Evolutionary conservation across 2,888 invertebrate species (phyloP).

Genomic region (Calameuta idolon): DNA sequence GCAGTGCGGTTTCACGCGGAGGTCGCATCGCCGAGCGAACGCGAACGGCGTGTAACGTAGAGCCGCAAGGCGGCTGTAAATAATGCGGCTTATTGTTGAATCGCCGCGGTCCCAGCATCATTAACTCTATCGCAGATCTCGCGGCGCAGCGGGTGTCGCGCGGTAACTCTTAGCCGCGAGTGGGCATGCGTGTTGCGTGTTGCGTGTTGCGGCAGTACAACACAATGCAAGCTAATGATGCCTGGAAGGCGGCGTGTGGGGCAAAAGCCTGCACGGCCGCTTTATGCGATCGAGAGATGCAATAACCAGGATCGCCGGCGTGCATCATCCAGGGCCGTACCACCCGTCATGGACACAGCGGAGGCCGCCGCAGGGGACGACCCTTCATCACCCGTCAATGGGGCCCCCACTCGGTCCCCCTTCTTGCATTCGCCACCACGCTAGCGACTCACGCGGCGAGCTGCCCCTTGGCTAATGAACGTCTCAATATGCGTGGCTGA

Average conservation of each 20-base stretch:
- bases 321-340: constrained; percentile 41
- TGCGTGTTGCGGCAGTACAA: constrained; percentile 28
- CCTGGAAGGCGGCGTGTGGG: constrained; percentile 45
- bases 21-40: constrained; percentile 15
- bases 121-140: constrained; percentile 64
- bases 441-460: constrained; percentile 43
- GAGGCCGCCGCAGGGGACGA: constrained; percentile 52
- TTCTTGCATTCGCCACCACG: constrained; percentile 21
- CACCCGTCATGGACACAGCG: constrained; percentile 49
- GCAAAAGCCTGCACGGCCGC: constrained; percentile 18
- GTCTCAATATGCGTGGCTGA: constrained; percentile 33
- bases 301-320: constrained; percentile 22
- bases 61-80: constrained; percentile 51
- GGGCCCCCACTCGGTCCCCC: constrained; percentile 6
- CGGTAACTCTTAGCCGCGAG: constrained; percentile 56
- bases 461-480: constrained; percentile 33
- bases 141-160: constrained; percentile 62
- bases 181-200: constrained; percentile 27
- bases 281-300: constrained; percentile 30
- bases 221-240: constrained; percentile 61
- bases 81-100: constrained; percentile 62
- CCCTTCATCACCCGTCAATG: constrained; percentile 59
- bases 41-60: constrained; percentile 20
- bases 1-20: constrained; percentile 23
- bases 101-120: constrained; percentile 57